Evolutionary conservation across 2,888 invertebrate genomes (phyloP), one percentile per base, ranked within the genome.

Genomic region (Apamea crenata): DNA sequence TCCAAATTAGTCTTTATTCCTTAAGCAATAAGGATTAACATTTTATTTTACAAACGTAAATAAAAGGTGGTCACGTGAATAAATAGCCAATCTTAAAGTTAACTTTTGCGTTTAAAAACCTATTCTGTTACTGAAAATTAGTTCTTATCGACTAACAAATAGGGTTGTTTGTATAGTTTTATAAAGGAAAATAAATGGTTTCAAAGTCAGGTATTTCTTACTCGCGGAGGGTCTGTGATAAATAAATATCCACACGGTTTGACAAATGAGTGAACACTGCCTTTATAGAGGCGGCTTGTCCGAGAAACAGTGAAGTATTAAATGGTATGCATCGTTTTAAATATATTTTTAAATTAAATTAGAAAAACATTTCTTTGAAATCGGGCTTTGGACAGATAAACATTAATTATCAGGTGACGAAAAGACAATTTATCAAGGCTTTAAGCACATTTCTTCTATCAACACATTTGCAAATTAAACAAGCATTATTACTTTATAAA

Each of bases 251-350:
- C 93, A 94, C 93, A 90, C 92, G 88, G 92, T 92, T 94, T 96
- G 96, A 96, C 96, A 96, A 97, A 97, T 97, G 96, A 96, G 95
- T 90, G 93, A 94, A 95, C 96, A 95, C 94, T 93, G 90, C 92
- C 90, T 95, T 95, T 95, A 95, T 95, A 92, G 94, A 90, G 91
- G 94, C 95, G 95, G 96, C 90, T 78, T 90, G 89, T 93, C 86
- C 83, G 78, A 89, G 76, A 76, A 67, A 89, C 87, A 88, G 84
- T 87, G 84, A 82, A 82, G 88, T 91, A 90, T 90, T 91, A 86
- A 82, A 84, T 82, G 82, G 77, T 81, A 83, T 80, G 87, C 81
- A 88, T 87, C 78, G 85, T 84, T 91, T 91, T 88, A 88, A 89
- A 83, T 86, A 87, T 83, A 67, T 85, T 85, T 85, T 83, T 77